A percentile compares a stretch with the other conserved stretches of the same genome.
Conservation (phyloP, 2,888 invertebrate species). For the Drosophila yooni region DNA sequence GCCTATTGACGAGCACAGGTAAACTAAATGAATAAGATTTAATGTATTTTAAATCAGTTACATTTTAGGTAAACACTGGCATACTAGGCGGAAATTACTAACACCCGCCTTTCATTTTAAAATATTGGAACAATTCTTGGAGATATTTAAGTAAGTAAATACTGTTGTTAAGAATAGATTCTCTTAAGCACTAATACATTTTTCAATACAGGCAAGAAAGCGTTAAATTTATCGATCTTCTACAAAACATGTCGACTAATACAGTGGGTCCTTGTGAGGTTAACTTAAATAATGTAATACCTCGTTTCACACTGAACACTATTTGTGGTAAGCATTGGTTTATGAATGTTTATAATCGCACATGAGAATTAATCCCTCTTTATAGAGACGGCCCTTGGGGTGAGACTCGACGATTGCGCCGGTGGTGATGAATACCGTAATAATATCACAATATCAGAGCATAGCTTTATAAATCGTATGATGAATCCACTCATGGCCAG, state of each 20-base stretch:
- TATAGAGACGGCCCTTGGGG: constrained; percentile 77
- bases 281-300: constrained; percentile 67
- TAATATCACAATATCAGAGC: constrained; percentile 59
- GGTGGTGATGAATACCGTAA: constrained; percentile 70
- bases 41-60: neutral
- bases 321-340: constrained; percentile 65
- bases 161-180: neutral
- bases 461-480: constrained; percentile 57
- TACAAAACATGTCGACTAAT: constrained; percentile 29
- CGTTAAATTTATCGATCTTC: constrained; percentile 58
- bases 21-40: neutral
- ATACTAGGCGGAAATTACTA: constrained; percentile 88
- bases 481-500: constrained; percentile 58
- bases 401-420: constrained; percentile 67
- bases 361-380: neutral
- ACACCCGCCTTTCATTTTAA: constrained; percentile 93
- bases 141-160: constrained; percentile 70
- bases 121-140: constrained; percentile 89
- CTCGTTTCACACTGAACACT: constrained; percentile 76
- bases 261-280: constrained; percentile 28
- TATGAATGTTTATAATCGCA: neutral
- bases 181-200: neutral
- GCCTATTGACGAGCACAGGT: constrained; percentile 66
- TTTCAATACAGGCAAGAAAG: constrained; percentile 71
- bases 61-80: constrained; percentile 87